Evolutionary conservation across 2,888 invertebrate species (phyloP).

Genomic region (Apodemia zela): DNA sequence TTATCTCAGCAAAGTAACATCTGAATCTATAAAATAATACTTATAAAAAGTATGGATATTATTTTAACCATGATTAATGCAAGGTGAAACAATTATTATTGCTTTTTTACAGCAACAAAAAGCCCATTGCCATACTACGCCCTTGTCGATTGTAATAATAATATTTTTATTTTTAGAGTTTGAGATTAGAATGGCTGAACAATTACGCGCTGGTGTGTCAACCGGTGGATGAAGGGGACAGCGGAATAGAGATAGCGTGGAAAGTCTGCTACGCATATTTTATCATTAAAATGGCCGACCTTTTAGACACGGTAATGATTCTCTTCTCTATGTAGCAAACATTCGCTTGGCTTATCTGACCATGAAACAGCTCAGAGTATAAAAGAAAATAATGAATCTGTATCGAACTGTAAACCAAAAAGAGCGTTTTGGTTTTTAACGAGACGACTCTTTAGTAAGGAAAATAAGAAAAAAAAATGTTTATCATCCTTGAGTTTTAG

Average conservation of each 20-base stretch:
- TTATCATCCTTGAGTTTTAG: no score
- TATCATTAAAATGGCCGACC: slow-evolving; percentile 85
- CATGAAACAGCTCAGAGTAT: no score
- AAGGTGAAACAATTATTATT: neutral
- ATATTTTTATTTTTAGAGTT: slow-evolving; percentile 53
- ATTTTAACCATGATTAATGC: neutral
- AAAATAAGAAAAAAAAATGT: no score
- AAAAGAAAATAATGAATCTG: no score
- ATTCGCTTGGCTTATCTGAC: no score
- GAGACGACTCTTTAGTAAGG: no score
- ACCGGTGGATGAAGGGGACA: slow-evolving; percentile 83
- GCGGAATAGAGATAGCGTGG: slow-evolving; percentile 79
- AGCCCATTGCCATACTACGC: neutral
- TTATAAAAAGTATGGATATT: neutral
- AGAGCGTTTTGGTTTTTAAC: no score
- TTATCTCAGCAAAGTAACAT: no score
- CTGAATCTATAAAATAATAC: no score
- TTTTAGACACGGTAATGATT: slow-evolving; percentile 83
- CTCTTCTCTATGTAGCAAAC: no score
- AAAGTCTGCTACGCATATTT: slow-evolving; percentile 84
- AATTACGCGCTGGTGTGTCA: slow-evolving; percentile 86
- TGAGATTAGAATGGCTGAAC: slow-evolving; percentile 78
- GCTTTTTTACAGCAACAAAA: neutral
- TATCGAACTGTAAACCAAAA: no score
- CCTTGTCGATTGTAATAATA: neutral